Conservation (phyloP, 2,888 invertebrate genomes). For the Platycheirus albimanus region DNA sequence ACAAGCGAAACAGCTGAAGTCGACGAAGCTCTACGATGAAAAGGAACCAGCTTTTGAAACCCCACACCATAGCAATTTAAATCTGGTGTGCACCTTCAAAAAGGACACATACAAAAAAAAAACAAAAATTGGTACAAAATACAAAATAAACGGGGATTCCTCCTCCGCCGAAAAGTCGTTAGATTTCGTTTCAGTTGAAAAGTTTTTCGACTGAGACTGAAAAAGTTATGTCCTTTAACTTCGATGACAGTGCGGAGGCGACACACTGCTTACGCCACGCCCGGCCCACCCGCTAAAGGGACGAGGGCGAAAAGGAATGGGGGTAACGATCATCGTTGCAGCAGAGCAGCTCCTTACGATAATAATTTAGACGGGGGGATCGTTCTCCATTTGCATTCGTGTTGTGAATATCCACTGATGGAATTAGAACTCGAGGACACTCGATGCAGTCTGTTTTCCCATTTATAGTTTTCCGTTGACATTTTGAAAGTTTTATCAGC, state of each 20-base stretch:
- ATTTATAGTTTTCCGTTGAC: constrained; percentile 47
- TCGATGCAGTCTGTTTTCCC: constrained; percentile 37
- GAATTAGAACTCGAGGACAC: constrained; percentile 58
- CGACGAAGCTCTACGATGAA: not conserved
- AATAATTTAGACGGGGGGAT: constrained; percentile 63
- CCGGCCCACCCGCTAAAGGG: no score
- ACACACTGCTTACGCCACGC: not conserved
- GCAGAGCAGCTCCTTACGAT: constrained; percentile 56
- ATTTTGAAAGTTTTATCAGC: constrained; percentile 60
- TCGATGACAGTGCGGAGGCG: constrained; percentile 26
- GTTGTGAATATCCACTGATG: constrained; percentile 60
- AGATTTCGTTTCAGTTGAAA: constrained; percentile 66
- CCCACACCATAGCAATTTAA: constrained; percentile 37
- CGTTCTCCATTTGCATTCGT: constrained; percentile 65
- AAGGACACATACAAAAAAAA: constrained; percentile 37
- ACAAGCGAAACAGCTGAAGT: constrained; percentile 57
- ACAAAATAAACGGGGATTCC: constrained; percentile 49
- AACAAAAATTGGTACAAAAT: no score
- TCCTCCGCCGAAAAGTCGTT: constrained; percentile 59
- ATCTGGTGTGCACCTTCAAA: constrained; percentile 36
- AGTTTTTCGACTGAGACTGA: constrained; percentile 55
- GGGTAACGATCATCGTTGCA: constrained; percentile 54
- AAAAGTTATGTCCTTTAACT: constrained; percentile 64
- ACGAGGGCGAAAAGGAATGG: not conserved
- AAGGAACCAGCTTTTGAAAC: constrained; percentile 29